Percentiles rank a stretch among this genome's conserved stretches.
Evolutionary conservation across 2,888 invertebrate genomes (phyloP).

Genomic region (Polydrusus pterygomalis): DNA sequence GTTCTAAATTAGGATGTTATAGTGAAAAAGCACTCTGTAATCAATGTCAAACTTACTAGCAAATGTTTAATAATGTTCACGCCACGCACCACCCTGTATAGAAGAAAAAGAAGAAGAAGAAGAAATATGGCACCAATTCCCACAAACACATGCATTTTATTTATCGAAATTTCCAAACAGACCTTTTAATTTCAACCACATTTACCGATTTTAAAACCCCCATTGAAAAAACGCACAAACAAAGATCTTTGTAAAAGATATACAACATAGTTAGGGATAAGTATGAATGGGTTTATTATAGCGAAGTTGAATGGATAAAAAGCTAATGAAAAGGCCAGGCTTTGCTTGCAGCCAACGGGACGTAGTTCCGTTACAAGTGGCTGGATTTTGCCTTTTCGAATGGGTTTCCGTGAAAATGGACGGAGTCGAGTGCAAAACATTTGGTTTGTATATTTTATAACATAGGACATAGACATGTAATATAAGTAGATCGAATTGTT

Average conservation of each 20-base stretch:
- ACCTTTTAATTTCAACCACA: constrained; percentile 24
- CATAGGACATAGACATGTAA: too few relatives aligned
- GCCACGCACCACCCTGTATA: too few relatives aligned
- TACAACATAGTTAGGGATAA: constrained; percentile 39
- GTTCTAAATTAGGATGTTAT: too few relatives aligned
- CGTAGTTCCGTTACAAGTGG: constrained; percentile 52
- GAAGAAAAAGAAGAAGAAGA: too few relatives aligned
- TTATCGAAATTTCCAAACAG: constrained; percentile 4
- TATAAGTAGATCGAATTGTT: too few relatives aligned
- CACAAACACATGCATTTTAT: constrained; percentile 6
- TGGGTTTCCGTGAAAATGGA: constrained; percentile 19
- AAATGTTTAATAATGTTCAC: too few relatives aligned
- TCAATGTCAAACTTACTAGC: too few relatives aligned
- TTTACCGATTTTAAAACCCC: constrained; percentile 26
- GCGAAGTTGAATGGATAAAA: constrained; percentile 41
- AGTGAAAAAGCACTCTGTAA: too few relatives aligned
- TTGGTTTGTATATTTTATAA: constrained; percentile 8
- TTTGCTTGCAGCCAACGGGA: constrained; percentile 43
- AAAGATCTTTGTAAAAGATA: constrained; percentile 44
- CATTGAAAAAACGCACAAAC: constrained; percentile 16
- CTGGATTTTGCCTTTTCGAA: constrained; percentile 23
- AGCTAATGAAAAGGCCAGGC: constrained; percentile 38
- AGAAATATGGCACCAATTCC: too few relatives aligned
- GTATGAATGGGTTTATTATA: constrained; percentile 51
- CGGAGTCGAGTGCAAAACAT: constrained; percentile 1